A percentile compares a stretch with the other conserved stretches of the same genome.
These are phyloP conservation scores for Mastomys natalensis DNA, from an alignment of 2,113 vertebrate genomes.

Conservation along the genomic window DNA sequence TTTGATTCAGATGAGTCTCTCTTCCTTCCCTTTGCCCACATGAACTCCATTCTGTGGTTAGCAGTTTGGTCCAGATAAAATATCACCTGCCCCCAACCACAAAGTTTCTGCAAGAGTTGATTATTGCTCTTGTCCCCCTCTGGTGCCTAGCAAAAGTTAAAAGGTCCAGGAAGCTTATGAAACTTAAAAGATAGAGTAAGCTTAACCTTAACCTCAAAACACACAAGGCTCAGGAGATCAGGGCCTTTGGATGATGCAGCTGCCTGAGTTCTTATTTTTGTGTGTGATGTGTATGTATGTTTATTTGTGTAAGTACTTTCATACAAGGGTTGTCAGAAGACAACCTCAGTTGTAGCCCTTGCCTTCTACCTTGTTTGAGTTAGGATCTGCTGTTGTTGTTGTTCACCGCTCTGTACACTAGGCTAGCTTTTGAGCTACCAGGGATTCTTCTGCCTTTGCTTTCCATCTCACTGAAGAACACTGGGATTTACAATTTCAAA, in stretches of 20 bases:
- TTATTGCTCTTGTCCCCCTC: neutral
- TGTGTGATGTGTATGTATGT: neutral
- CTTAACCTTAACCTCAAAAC: neutral
- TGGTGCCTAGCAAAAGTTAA: neutral
- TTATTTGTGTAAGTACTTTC: neutral
- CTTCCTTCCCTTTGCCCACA: neutral
- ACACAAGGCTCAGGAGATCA: neutral
- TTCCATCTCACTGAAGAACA: neutral
- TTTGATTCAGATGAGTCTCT: neutral
- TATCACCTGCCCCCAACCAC: neutral
- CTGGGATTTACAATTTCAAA: neutral
- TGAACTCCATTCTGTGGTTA: neutral
- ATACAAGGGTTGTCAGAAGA: neutral
- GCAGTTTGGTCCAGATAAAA: neutral
- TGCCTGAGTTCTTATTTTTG: neutral
- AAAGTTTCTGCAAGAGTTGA: neutral
- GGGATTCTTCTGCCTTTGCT: neutral
- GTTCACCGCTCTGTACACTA: neutral
- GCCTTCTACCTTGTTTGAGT: neutral
- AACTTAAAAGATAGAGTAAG: neutral
- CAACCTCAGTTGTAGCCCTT: neutral
- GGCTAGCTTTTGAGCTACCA: neutral
- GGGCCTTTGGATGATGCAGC: neutral
- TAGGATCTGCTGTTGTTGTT: neutral
- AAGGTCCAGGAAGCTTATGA: neutral